These are phyloP conservation scores for Poecile atricapillus DNA, from an alignment of 2,113 vertebrate species.

Conservation along the genomic window DNA sequence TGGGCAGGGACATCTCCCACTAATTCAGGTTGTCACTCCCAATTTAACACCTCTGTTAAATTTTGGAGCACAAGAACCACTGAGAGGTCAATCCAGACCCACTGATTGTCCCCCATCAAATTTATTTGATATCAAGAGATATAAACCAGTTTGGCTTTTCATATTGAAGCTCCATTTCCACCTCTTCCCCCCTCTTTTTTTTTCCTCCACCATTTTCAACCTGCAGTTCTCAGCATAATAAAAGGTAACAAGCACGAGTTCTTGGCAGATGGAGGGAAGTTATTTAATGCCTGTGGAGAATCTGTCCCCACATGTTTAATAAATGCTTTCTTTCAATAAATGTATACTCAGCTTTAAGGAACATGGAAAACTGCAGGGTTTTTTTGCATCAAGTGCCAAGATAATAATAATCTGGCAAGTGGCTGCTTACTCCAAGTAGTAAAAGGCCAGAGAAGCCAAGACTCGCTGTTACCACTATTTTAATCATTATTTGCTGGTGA, in stretches of 20 bases:
- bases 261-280: conserved; percentile 16
- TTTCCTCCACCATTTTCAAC: background rate
- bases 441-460: conserved; percentile 9
- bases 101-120: background rate
- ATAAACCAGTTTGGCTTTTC: background rate
- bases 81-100: background rate
- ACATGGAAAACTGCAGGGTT: background rate
- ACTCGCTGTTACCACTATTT: background rate
- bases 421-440: background rate
- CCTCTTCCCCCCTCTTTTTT: background rate
- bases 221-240: conserved; percentile 25
- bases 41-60: background rate
- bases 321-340: conserved; percentile 51
- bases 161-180: background rate
- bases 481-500: conserved; percentile 27
- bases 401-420: conserved; percentile 49
- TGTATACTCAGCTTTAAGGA: conserved; percentile 32
- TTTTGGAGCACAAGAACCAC: background rate
- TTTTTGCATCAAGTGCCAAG: conserved; percentile 30
- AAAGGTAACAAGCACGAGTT: background rate
- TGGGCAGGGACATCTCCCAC: background rate
- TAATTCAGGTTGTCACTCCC: background rate
- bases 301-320: conserved; percentile 42
- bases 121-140: background rate
- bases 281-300: conserved; percentile 44